Percentiles rank a stretch among this genome's conserved stretches.
Conservation (phyloP, 2,797 vertebrate genomes). For the Smutsia temminckii region DNA sequence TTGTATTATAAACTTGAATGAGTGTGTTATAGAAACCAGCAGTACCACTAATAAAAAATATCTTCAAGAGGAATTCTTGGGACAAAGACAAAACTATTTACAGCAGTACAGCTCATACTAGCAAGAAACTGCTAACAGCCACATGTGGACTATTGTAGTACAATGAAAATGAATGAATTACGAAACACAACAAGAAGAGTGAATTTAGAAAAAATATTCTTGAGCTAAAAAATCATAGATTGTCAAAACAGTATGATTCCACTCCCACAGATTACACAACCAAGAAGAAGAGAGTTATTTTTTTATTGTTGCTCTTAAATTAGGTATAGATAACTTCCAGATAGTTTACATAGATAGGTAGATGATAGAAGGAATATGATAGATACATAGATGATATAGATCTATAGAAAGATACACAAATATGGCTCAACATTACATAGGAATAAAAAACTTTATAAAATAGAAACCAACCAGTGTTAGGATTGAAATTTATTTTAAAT, state of each 20-base stretch:
- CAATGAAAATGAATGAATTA: background rate
- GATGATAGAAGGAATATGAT: background rate
- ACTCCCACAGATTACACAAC: background rate
- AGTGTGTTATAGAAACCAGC: background rate
- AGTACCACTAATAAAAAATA: background rate
- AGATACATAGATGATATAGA: background rate
- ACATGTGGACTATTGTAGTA: background rate
- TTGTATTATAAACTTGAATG: background rate
- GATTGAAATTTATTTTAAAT: background rate
- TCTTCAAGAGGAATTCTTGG: background rate
- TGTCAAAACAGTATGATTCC: background rate
- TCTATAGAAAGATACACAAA: background rate
- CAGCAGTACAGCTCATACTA: background rate
- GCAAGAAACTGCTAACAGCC: background rate
- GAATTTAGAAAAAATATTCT: background rate
- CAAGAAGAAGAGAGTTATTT: background rate
- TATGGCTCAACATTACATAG: background rate
- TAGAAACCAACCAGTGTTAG: background rate
- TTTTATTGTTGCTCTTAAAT: background rate
- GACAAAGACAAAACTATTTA: background rate
- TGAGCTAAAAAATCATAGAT: background rate
- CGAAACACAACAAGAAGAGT: fast-evolving
- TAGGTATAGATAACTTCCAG: background rate
- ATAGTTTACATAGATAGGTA: background rate
- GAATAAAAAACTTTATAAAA: background rate